Evolutionary conservation across 2,797 vertebrate species (phyloP), one percentile per base, ranked within the genome.

Genomic region (Oreortyx pictus): DNA sequence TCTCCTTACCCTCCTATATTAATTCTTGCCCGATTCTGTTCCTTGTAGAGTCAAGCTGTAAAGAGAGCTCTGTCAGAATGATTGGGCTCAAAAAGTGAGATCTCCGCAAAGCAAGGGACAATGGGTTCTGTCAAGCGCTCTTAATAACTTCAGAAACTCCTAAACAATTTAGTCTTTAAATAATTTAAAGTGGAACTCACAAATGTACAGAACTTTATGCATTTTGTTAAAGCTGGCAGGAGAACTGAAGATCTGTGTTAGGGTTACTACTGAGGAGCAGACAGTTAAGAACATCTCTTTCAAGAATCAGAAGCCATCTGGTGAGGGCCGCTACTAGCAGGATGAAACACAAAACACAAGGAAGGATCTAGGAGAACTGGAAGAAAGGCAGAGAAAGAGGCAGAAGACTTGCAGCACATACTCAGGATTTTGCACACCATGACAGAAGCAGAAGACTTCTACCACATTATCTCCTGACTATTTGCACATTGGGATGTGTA

Each of bases 401-500:
- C 22, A 37, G 52, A 82, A 4, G 7, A 22, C 24, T 82, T 65
- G 6, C 11, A 59, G 7, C 12, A 50, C 56, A 85, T 80, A 27
- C 2, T 2, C 1, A 1, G 8, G 39, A 82, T 73, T 49, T 61
- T 86, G 13, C 31, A 12, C 20, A 20, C 31, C 7, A 2, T 6
- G 17, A 60, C 4, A 60, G 35, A 88, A 85, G 8, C 19, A 65
- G 33, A 37, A 80, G 19, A 74, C 71, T 78, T 90, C 52, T 29
- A 33, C 35, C 8, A 10, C 17, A 49, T 3, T 8, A 43, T 41
- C 16, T 82, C 14, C 49, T 39, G 35, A 7, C 11, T 64, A 44
- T 11, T 1, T 2, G 14, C 43, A 43, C 15, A 6, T 2, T 49
- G 50, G 11, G 11, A 29, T 2, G 2, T 43, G 13, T 19, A 7